Conservation (phyloP, 1,140 invertebrate species). For the Philopotamus ludificatus region DNA sequence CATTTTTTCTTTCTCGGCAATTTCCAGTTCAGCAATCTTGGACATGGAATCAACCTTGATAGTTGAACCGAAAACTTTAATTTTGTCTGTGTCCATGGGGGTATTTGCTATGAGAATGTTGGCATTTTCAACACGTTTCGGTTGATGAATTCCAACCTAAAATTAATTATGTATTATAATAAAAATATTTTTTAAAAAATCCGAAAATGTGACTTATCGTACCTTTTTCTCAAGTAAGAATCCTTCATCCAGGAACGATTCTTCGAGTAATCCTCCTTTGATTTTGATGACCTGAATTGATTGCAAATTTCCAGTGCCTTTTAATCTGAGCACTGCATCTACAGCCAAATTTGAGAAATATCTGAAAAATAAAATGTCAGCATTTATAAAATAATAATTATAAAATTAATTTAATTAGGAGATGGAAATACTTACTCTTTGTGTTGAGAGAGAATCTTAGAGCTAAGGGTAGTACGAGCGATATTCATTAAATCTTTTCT, state of each 20-base stretch:
- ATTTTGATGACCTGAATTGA: conserved; percentile 99
- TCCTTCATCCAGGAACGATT: conserved; percentile 98
- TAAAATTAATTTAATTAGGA: no score
- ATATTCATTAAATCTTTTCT: conserved; percentile 93
- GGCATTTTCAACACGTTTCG: conserved; percentile 87
- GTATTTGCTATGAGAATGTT: conserved; percentile 99
- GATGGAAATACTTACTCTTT: conserved; percentile 66
- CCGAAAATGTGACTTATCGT: background rate
- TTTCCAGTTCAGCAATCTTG: conserved; percentile 96
- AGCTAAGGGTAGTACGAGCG: conserved; percentile 95
- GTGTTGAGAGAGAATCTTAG: conserved; percentile 97
- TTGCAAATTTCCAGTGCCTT: conserved; percentile 92
- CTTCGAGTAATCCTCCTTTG: conserved; percentile 84
- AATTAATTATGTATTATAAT: conserved; percentile 13
- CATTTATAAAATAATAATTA: no score
- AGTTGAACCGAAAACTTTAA: conserved; percentile 99
- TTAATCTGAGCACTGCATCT: conserved; percentile 90
- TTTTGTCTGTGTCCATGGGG: conserved; percentile 99
- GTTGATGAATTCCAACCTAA: conserved; percentile 70
- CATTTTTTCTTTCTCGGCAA: conserved; percentile 99
- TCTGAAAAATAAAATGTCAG: conserved; percentile 41
- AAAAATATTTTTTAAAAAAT: background rate
- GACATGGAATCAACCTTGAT: conserved; percentile 97
- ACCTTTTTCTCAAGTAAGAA: conserved; percentile 96
- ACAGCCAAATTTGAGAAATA: conserved; percentile 95